phyloP scores from a whole-genome alignment of 2,113 vertebrate species.

The Penelope pileata region DNA sequence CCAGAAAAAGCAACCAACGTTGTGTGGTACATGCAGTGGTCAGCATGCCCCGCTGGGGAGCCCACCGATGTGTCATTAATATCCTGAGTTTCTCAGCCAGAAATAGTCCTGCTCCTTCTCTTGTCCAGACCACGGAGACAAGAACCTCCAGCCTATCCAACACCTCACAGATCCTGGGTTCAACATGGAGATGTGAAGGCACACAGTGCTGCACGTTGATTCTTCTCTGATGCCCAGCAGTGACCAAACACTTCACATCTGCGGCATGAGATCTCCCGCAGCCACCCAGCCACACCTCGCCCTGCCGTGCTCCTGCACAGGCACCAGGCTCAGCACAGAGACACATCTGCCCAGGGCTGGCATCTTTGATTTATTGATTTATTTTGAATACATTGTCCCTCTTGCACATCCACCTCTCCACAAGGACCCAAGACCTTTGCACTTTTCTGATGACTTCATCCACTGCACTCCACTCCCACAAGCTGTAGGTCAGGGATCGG shows the following conservation, averaged over 20 bases:
- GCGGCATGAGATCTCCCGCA: background rate
- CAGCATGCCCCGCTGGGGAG: background rate
- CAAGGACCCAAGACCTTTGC: background rate
- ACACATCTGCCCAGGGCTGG: background rate
- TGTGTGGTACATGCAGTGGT: conserved; percentile 31
- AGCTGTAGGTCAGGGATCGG: background rate
- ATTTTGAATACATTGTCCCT: background rate
- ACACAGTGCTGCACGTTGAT: background rate
- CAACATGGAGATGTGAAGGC: background rate
- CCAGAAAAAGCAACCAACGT: conserved; percentile 40
- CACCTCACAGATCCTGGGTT: background rate
- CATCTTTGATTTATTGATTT: conserved; percentile 37
- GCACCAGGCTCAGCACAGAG: background rate
- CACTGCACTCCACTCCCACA: background rate
- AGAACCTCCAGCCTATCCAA: background rate
- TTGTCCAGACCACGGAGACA: background rate
- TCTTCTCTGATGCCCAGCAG: background rate
- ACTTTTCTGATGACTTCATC: conserved; percentile 52
- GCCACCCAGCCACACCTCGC: background rate
- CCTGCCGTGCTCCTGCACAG: background rate
- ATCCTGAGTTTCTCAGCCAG: background rate
- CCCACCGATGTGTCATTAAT: background rate
- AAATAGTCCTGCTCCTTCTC: background rate
- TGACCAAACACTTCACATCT: background rate
- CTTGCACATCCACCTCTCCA: background rate